These are phyloP conservation scores for Gryllus bimaculatus DNA, from an alignment of 1,140 invertebrate genomes.

Conservation along the genomic window DNA sequence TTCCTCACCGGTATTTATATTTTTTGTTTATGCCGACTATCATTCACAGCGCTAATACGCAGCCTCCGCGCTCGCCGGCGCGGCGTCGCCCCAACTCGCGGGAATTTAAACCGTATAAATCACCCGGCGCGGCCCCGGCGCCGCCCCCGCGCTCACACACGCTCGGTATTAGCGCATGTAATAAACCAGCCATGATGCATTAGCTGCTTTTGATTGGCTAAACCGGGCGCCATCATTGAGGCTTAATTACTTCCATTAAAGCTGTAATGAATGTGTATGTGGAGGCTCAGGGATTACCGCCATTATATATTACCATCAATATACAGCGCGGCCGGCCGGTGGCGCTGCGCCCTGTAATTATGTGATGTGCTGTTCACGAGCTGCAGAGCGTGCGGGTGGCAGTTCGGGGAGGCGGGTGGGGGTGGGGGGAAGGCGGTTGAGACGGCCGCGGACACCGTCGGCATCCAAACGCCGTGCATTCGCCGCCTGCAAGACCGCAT, in stretches of 20 bases:
- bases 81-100: neutral
- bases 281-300: neutral
- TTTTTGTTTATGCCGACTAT: neutral
- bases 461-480: neutral
- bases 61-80: no score
- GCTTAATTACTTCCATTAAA: conserved; percentile 5
- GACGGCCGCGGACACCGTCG: neutral
- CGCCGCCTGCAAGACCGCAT: neutral
- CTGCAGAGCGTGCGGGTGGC: neutral
- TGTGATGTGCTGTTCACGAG: neutral
- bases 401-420: no score
- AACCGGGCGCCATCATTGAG: conserved; percentile 2
- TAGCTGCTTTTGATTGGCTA: conserved; percentile 4
- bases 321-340: neutral
- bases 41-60: neutral
- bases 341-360: neutral
- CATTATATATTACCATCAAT: conserved; percentile 6
- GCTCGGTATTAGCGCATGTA: neutral
- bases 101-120: conserved; percentile 1
- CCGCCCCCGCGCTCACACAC: neutral
- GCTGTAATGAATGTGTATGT: conserved; percentile 4
- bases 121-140: neutral
- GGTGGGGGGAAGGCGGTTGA: neutral
- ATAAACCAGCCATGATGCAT: conserved; percentile 4
- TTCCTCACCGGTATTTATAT: neutral